Percentiles rank a stretch among this genome's conserved stretches.
Conservation (phyloP, 1,140 invertebrate genomes). For the Globodera ellingtonae region DNA sequence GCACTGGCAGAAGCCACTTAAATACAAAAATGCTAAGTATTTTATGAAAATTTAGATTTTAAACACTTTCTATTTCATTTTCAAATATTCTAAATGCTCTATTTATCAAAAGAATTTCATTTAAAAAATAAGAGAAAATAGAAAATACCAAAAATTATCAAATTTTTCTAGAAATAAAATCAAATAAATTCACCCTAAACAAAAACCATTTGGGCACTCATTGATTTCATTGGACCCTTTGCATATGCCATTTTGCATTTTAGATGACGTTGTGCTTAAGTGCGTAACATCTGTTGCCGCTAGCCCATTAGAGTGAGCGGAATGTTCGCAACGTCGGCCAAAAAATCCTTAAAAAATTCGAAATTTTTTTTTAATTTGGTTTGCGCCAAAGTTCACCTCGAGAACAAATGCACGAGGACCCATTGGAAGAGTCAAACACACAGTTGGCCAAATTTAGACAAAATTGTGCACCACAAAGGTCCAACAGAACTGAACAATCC, state of each 20-base stretch:
- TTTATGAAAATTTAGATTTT: too few species aligned
- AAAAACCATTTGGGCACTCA: conserved; percentile 22
- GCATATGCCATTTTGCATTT: neutral
- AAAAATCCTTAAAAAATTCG: neutral
- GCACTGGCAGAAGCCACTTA: conserved; percentile 20
- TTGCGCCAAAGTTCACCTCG: conserved; percentile 10
- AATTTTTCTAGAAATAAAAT: too few species aligned
- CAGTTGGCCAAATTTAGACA: conserved; percentile 42
- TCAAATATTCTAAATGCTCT: too few species aligned
- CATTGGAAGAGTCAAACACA: conserved; percentile 22
- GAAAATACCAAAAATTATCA: too few species aligned
- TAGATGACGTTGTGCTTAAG: neutral
- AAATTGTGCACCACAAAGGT: conserved; percentile 40
- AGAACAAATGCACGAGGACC: conserved; percentile 26
- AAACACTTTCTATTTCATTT: too few species aligned
- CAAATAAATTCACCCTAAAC: neutral
- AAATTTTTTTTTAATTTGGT: neutral
- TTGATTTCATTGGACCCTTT: conserved; percentile 6
- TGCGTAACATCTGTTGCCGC: neutral
- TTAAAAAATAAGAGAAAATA: neutral
- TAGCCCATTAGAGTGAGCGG: neutral
- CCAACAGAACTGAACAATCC: conserved; percentile 36
- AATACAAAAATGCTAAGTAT: neutral
- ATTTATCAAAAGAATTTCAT: neutral
- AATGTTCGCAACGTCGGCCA: conserved; percentile 4